Evolutionary conservation across 1,140 invertebrate species (phyloP).

Genomic region (Ips typographus): DNA sequence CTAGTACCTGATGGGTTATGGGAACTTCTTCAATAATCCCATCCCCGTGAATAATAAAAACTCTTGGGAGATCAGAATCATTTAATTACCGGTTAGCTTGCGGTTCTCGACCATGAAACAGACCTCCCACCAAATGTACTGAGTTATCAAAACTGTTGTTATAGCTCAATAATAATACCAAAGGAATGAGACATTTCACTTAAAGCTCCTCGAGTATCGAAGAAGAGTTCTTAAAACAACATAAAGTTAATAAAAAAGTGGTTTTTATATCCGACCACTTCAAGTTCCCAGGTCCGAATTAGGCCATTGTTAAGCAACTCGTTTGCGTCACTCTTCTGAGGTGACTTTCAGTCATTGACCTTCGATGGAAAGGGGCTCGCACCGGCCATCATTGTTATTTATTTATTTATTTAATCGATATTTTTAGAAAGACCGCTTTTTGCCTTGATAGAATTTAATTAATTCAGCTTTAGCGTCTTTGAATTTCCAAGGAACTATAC

Average conservation of each 20-base stretch:
- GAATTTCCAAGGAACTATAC: background rate
- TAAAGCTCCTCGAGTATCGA: background rate
- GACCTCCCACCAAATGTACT: background rate
- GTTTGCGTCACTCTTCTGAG: constrained; percentile 29
- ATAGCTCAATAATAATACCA: constrained; percentile 1
- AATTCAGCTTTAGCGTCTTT: background rate
- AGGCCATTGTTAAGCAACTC: constrained; percentile 29
- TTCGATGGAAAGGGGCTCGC: constrained; percentile 11
- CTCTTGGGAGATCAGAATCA: too few relatives aligned
- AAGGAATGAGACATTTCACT: background rate
- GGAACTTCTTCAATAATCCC: too few relatives aligned
- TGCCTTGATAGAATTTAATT: constrained; percentile 4
- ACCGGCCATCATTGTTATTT: constrained; percentile 13
- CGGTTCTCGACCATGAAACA: too few relatives aligned
- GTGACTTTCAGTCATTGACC: constrained; percentile 33
- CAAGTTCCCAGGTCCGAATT: constrained; percentile 30
- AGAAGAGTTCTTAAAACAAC: constrained; percentile 21
- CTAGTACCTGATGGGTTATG: too few relatives aligned
- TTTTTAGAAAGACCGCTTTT: constrained; percentile 17
- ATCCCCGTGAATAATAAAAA: too few relatives aligned
- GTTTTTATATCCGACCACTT: constrained; percentile 28
- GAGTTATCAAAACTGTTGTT: background rate
- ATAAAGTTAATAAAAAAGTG: constrained; percentile 26
- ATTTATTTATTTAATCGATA: constrained; percentile 23
- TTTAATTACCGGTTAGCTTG: too few relatives aligned